These are phyloP conservation scores for Gymnoscopelus braueri DNA, from an alignment of 2,797 vertebrate genomes.

Conservation along the genomic window DNA sequence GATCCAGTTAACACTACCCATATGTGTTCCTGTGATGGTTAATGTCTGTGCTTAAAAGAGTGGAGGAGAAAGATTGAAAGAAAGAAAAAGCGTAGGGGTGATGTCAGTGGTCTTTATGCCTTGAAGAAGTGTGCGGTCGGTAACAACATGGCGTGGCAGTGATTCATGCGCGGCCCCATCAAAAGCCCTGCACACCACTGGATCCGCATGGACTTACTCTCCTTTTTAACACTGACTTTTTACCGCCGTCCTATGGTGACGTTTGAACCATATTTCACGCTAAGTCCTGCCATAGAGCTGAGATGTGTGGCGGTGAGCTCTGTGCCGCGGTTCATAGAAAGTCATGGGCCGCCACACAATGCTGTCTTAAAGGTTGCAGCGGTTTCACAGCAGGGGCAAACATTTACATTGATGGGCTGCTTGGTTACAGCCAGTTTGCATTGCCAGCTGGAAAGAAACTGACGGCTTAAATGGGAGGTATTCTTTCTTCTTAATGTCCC, in stretches of 20 bases:
- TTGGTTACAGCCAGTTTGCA: constrained; percentile 67
- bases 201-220: constrained; percentile 22
- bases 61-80: constrained; percentile 33
- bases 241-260: constrained; percentile 48
- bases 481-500: constrained; percentile 64
- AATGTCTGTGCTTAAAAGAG: constrained; percentile 38
- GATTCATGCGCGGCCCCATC: constrained; percentile 43
- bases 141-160: constrained; percentile 20
- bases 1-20: constrained; percentile 64
- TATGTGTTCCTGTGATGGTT: constrained; percentile 51
- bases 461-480: constrained; percentile 57
- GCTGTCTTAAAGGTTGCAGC: constrained; percentile 53
- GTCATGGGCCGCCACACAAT: constrained; percentile 51
- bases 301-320: constrained; percentile 29
- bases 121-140: constrained; percentile 34
- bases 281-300: constrained; percentile 53
- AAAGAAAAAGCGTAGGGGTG: not conserved
- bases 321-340: constrained; percentile 24
- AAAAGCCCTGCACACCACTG: constrained; percentile 19
- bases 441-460: constrained; percentile 61
- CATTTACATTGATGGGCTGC: constrained; percentile 67
- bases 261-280: constrained; percentile 58
- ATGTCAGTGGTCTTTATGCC: constrained; percentile 36
- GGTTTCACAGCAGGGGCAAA: constrained; percentile 60
- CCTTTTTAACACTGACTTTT: constrained; percentile 28